Base-by-base conservation (phyloP, 1,140 invertebrate genomes). In the Heterodera schachtii region DNA sequence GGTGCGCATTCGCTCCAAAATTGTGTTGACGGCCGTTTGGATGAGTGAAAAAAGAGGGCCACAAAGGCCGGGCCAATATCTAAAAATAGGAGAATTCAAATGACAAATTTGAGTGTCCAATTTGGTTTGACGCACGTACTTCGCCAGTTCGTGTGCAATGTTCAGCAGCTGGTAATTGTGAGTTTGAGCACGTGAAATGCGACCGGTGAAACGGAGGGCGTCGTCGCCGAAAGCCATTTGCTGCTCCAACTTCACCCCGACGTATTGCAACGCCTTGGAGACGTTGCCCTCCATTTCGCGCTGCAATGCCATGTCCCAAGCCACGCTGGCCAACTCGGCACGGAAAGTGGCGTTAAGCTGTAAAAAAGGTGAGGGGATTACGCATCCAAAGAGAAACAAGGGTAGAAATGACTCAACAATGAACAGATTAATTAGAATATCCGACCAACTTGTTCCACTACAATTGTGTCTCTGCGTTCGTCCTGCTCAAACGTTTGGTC, bases 81-180 rank as follows among this genome's bases (percentile, higher is more conserved):
- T 80, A 41, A 67, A 83, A 83, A 78, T 31, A 31, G 31, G 13
- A 41, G 21, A 52, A 11, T 11, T 6, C 49, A 11, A 11, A 52
- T 52, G 49, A 8, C 2, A 8, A 11, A 8, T 52, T 52, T 52
- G 6, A 8, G 49, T 52, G 49, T 52, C 49, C 49, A 52, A 52
- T 11, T 6, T 52, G 49, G 31, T 11, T 52, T 11, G 11, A 8
- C 2, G 49, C 49, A 31, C 31, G 31, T 31, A 81, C 73, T 79
- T 79, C 6, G 79, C 78, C 52, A 87, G 73, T 46, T 78, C 82
- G 75, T 87, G 76, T 8, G 84, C 86, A n/a, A 87, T 79, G 78
- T 81, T 87, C 41, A 88, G 69, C n/a, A 88, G 57, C 57, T 81
- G 80, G 67, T 89, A 89, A 60, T 89, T 88, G 13, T 67, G 73